These are phyloP conservation scores for Paelopatides confundens DNA, from an alignment of 53 echinoderm and acorn worm species.

Conservation along the genomic window DNA sequence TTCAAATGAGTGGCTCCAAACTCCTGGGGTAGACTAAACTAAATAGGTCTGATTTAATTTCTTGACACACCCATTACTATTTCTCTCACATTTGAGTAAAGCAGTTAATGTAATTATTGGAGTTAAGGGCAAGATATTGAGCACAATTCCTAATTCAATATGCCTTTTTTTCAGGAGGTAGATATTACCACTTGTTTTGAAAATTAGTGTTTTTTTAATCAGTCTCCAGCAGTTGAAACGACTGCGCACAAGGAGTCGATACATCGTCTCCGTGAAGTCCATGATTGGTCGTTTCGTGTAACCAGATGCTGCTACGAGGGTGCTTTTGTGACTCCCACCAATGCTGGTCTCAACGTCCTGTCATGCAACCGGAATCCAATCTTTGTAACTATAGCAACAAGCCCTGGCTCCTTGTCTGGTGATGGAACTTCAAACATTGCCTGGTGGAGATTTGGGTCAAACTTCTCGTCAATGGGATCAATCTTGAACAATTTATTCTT, in stretches of 20 bases:
- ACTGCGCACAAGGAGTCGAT: too few relatives aligned
- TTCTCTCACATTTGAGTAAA: too few relatives aligned
- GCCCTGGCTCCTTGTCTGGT: slow-evolving; percentile 85
- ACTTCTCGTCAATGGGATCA: slow-evolving; percentile 87
- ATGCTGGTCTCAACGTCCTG: slow-evolving; percentile 94
- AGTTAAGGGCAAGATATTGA: too few relatives aligned
- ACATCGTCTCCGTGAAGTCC: not conserved
- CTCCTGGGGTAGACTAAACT: too few relatives aligned
- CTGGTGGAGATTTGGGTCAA: slow-evolving; percentile 96
- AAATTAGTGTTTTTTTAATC: not conserved
- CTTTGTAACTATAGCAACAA: slow-evolving; percentile 91
- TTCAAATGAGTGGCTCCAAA: too few relatives aligned
- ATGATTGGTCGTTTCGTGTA: not conserved
- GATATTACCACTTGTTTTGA: not conserved
- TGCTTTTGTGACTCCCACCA: slow-evolving; percentile 87
- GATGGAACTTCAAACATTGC: slow-evolving; percentile 93
- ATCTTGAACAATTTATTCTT: slow-evolving; percentile 82
- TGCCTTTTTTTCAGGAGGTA: too few relatives aligned
- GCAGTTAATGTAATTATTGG: too few relatives aligned
- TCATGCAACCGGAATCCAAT: slow-evolving; percentile 90
- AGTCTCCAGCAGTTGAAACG: too few relatives aligned
- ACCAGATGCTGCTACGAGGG: slow-evolving; percentile 46
- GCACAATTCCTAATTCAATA: too few relatives aligned
- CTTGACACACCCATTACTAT: too few relatives aligned
- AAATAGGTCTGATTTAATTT: too few relatives aligned